These are phyloP conservation scores for Cavia aperea DNA, from an alignment of 2,113 vertebrate species.

Conservation along the genomic window DNA sequence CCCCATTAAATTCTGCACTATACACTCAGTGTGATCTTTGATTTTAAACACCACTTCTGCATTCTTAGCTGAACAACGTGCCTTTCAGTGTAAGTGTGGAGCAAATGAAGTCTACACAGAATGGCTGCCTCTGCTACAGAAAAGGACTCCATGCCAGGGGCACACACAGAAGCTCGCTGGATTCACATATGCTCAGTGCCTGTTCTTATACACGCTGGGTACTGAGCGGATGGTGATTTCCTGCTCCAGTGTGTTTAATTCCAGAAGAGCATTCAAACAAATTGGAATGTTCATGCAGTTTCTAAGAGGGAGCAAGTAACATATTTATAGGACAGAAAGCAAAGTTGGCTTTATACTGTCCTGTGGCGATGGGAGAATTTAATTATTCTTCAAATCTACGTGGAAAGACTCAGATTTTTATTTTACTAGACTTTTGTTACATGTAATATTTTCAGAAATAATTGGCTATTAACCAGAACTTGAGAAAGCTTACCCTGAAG, in stretches of 20 bases:
- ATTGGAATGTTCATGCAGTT: background rate
- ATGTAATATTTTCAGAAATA: constrained; percentile 25
- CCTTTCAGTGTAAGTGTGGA: background rate
- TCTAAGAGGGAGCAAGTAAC: background rate
- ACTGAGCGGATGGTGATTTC: background rate
- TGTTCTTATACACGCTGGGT: background rate
- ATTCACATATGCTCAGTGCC: background rate
- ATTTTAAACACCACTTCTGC: background rate
- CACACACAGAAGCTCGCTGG: background rate
- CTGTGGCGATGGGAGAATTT: background rate
- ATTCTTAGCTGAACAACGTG: background rate
- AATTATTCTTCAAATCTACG: constrained; percentile 17
- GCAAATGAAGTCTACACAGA: background rate
- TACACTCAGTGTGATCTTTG: background rate
- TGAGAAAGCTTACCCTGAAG: background rate
- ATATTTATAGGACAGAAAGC: background rate
- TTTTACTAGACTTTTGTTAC: background rate
- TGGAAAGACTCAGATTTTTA: constrained; percentile 20
- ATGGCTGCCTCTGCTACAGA: background rate
- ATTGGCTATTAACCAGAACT: background rate
- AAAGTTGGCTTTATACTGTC: background rate
- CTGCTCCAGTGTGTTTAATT: background rate
- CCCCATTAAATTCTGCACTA: background rate
- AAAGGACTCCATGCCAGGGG: background rate
- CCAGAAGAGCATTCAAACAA: background rate